phyloP scores from a whole-genome alignment of 1,140 invertebrate genomes.

The Caenorhabditis inopinata region DNA sequence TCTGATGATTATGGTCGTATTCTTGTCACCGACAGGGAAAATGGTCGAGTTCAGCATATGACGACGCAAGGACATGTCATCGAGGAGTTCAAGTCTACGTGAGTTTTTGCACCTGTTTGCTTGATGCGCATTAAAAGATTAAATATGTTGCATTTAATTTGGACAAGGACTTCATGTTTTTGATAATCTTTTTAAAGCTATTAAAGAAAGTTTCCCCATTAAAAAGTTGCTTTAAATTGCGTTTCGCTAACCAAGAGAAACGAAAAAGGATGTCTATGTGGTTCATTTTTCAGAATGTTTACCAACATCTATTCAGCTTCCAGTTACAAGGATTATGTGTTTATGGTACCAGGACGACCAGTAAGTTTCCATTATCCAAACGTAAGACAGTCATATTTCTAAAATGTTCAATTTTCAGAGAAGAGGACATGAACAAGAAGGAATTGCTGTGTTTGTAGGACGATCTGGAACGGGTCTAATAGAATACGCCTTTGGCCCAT shows the following conservation, averaged over 20 bases:
- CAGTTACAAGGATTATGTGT: slow-evolving; percentile 35
- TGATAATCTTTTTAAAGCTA: too few species aligned
- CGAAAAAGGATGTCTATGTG: too few species aligned
- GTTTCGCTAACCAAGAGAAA: too few species aligned
- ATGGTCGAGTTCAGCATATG: slow-evolving; percentile 82
- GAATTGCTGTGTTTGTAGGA: slow-evolving; percentile 47
- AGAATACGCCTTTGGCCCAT: slow-evolving; percentile 37
- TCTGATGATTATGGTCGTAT: slow-evolving; percentile 76
- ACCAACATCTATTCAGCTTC: slow-evolving; percentile 48
- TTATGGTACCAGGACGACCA: slow-evolving; percentile 42
- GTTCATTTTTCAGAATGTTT: slow-evolving; percentile 45
- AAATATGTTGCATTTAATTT: too few species aligned
- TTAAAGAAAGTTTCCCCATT: too few species aligned
- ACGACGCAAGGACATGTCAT: slow-evolving; percentile 59
- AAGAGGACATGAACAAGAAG: slow-evolving; percentile 20
- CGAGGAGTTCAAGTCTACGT: slow-evolving; percentile 52
- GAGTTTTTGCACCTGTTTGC: neutral
- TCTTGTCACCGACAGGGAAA: slow-evolving; percentile 87
- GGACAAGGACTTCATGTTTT: too few species aligned
- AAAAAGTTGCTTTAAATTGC: too few species aligned
- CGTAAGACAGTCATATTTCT: neutral
- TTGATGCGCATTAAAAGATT: neutral
- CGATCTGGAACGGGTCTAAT: slow-evolving; percentile 36
- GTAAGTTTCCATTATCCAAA: neutral
- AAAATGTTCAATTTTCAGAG: slow-evolving; percentile 36